Evolutionary conservation across 1,140 invertebrate genomes (phyloP).

Genomic region (Aculops lycopersici): DNA sequence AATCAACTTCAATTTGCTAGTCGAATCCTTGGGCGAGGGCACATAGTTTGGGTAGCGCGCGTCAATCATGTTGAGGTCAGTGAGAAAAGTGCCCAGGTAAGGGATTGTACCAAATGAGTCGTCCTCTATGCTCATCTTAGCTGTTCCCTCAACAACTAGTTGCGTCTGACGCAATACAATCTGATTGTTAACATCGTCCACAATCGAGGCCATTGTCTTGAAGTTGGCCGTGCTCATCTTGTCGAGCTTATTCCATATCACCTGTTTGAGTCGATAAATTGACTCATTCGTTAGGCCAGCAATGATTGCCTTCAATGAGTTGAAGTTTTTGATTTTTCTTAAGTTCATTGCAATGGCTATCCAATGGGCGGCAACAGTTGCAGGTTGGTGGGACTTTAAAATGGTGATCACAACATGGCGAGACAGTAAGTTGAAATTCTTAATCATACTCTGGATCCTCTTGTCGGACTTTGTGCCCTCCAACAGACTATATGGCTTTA

Average conservation of each 20-base stretch:
- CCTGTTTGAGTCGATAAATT: slow-evolving; percentile 8
- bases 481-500: slow-evolving; percentile 8
- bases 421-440: slow-evolving; percentile 9
- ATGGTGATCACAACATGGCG: slow-evolving; percentile 9
- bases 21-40: slow-evolving; percentile 1
- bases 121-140: slow-evolving; percentile 9
- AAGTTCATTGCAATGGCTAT: slow-evolving; percentile 8
- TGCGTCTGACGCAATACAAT: slow-evolving; percentile 9
- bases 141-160: slow-evolving; percentile 10
- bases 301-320: slow-evolving; percentile 9
- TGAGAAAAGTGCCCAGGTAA: slow-evolving; percentile 86
- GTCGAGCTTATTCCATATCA: slow-evolving; percentile 7
- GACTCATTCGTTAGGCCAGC: slow-evolving; percentile 10
- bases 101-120: slow-evolving; percentile 50
- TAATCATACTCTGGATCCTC: slow-evolving; percentile 7
- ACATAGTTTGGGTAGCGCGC: slow-evolving; percentile 27
- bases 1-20: slow-evolving; percentile 29
- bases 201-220: slow-evolving; percentile 6
- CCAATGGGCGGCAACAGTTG: slow-evolving; percentile 7
- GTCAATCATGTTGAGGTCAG: slow-evolving; percentile 94
- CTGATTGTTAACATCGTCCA: slow-evolving; percentile 10
- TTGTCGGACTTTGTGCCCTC: slow-evolving; percentile 1
- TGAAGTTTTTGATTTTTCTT: slow-evolving; percentile 9
- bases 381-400: slow-evolving; percentile 6
- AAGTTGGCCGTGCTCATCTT: slow-evolving; percentile 3